These are phyloP conservation scores for Phenganax stokvisi DNA, from an alignment of 92 coral and sea anemone genomes.

Conservation along the genomic window DNA sequence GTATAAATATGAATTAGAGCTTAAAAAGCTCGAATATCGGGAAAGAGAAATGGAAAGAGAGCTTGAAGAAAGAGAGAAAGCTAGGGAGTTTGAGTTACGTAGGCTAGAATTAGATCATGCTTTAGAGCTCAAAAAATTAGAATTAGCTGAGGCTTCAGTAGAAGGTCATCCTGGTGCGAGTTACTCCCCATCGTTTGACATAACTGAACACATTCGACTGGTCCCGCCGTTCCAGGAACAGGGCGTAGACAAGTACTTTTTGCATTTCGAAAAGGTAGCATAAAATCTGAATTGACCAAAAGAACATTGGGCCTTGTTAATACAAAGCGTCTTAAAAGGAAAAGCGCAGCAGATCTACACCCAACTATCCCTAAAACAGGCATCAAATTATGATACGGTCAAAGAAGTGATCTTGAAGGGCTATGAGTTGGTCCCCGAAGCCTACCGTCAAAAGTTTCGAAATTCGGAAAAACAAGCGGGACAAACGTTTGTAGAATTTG, in stretches of 20 bases:
- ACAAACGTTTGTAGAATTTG: conserved; percentile 54
- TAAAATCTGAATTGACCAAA: conserved; percentile 45
- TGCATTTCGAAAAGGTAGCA: conserved; percentile 50
- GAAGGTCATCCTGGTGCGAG: conserved; percentile 18
- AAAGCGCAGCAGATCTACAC: conserved; percentile 55
- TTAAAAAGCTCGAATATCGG: conserved; percentile 33
- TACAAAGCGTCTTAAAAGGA: conserved; percentile 37
- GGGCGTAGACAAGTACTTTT: conserved; percentile 52
- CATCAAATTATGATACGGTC: conserved; percentile 46
- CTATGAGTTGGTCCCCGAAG: conserved; percentile 55
- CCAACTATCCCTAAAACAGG: conserved; percentile 45
- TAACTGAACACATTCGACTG: conserved; percentile 42
- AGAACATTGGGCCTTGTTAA: conserved; percentile 36
- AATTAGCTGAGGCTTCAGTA: not conserved
- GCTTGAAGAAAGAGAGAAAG: conserved; percentile 30
- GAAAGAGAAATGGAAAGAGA: not conserved
- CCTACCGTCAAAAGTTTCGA: conserved; percentile 56
- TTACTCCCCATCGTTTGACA: conserved; percentile 26
- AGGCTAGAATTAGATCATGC: conserved; percentile 17
- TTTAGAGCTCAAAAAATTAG: conserved; percentile 41
- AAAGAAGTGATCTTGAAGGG: conserved; percentile 47
- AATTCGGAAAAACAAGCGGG: conserved; percentile 22
- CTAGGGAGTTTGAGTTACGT: conserved; percentile 30
- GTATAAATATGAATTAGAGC: conserved; percentile 1
- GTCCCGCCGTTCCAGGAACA: conserved; percentile 59